Evolutionary conservation across 2,797 vertebrate species (phyloP), one percentile per base, ranked within the genome.

Genomic region (Gymnoscopelus microlampas): DNA sequence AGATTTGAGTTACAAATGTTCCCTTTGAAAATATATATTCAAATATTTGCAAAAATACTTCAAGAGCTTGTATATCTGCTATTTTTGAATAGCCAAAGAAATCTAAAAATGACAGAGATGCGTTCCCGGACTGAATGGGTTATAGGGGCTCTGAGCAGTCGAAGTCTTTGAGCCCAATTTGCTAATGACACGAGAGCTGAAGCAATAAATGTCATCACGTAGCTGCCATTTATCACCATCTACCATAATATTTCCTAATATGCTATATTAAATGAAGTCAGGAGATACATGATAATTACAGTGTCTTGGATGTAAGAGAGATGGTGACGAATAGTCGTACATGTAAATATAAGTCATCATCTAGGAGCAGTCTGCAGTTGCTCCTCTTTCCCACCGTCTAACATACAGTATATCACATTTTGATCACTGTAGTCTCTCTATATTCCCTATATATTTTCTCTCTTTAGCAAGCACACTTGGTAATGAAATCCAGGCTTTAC

Each of bases 121-220:
- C 19, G 19, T 19, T 19, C 19, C 19, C 19, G 19, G 19, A 19
- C 1, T 19, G 1, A 19, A 19, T 19, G 19, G 19, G 19, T 19
- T 19, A 44, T 44, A 76, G 79, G 69, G 61, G 58, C 53, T 70
- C 82, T 59, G 72, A 85, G 88, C 90, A 78, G 77, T 88, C 85
- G 79, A 79, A 76, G 84, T 75, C 77, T 83, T 81, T 86, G 81
- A 89, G 87, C 83, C 89, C 91, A 90, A 94, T 94, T 92, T 91
- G 85, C 91, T 92, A 92, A 94, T 91, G 91, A 92, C 88, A 82
- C 70, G 72, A 88, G 85, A 85, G 85, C 85, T 68, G 88, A 85
- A 83, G 88, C 89, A 90, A 90, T 92, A 90, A 93, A 92, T 91
- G 90, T 89, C 92, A 91, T 76, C 62, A 65, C 81, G 79, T 75